phyloP scores from a whole-genome alignment of 2,888 invertebrate genomes.

The Toxonevra muliebris region DNA sequence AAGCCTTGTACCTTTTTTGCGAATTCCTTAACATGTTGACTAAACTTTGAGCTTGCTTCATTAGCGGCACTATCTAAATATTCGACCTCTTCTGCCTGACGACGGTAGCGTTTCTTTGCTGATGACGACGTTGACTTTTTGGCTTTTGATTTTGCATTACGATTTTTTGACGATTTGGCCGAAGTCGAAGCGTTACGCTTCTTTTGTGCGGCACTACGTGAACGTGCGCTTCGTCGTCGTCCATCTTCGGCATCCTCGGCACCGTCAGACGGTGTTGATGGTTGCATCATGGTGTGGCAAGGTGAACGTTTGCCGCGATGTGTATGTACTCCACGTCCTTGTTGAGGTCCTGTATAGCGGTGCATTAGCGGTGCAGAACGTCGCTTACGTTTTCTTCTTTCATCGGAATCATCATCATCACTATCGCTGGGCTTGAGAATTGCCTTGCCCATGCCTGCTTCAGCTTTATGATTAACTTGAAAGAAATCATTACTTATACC shows the following conservation, averaged over 20 bases:
- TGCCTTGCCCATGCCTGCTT: conserved; percentile 48
- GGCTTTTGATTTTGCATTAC: conserved; percentile 39
- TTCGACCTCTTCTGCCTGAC: conserved; percentile 39
- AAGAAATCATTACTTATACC: conserved; percentile 42
- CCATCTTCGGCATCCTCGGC: conserved; percentile 40
- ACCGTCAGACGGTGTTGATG: conserved; percentile 8
- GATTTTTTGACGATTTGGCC: conserved; percentile 31
- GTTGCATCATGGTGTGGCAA: neutral
- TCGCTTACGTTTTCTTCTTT: conserved; percentile 42
- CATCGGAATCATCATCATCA: conserved; percentile 37
- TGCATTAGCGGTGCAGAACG: conserved; percentile 24
- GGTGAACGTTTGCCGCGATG: conserved; percentile 16
- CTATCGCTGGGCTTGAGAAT: conserved; percentile 33
- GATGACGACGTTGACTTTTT: conserved; percentile 8
- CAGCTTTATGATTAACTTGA: conserved; percentile 38
- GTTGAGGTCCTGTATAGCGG: neutral
- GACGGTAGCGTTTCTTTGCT: conserved; percentile 35
- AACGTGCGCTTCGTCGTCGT: conserved; percentile 34
- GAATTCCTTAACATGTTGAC: conserved; percentile 26
- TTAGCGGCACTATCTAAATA: conserved; percentile 34
- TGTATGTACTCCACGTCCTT: neutral
- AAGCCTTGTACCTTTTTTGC: conserved; percentile 41
- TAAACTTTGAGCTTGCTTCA: neutral
- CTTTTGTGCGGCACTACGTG: conserved; percentile 39
- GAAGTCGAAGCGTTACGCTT: conserved; percentile 23